Conservation (phyloP, 1,140 invertebrate species). For the Zaprionus ornatus region DNA sequence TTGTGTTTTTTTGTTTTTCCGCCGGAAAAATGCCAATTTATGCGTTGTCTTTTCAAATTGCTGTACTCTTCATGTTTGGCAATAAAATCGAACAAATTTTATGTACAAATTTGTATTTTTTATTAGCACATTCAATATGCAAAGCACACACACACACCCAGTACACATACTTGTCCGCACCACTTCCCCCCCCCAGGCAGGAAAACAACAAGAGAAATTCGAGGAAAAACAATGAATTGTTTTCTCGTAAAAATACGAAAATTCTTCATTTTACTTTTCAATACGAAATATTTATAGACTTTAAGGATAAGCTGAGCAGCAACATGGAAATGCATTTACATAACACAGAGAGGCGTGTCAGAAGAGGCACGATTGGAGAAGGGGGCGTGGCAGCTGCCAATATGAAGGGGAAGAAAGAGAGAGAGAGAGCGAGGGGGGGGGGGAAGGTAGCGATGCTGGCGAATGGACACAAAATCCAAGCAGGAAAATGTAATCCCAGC, state of each 20-base stretch:
- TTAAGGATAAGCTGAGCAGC: slow-evolving; percentile 73
- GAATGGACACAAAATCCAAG: slow-evolving; percentile 61
- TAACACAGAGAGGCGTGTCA: slow-evolving; percentile 40
- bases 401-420: not conserved
- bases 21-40: slow-evolving; percentile 33
- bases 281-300: slow-evolving; percentile 79
- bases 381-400: slow-evolving; percentile 16
- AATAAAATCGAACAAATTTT: slow-evolving; percentile 76
- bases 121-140: slow-evolving; percentile 76
- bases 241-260: slow-evolving; percentile 58
- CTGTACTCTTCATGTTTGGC: slow-evolving; percentile 31
- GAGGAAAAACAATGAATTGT: slow-evolving; percentile 52
- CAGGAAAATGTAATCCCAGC: slow-evolving; percentile 82
- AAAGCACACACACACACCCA: slow-evolving; percentile 47
- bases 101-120: slow-evolving; percentile 79
- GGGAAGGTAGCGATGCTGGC: not conserved
- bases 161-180: slow-evolving; percentile 8
- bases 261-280: slow-evolving; percentile 71
- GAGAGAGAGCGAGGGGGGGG: not conserved
- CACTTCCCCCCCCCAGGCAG: not conserved
- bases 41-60: slow-evolving; percentile 36
- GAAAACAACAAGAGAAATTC: not conserved
- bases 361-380: not conserved
- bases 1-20: not conserved
- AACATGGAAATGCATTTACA: slow-evolving; percentile 82